Base-by-base conservation (phyloP, 2,797 vertebrate genomes). In the Rhadinocentrus ornatus region DNA sequence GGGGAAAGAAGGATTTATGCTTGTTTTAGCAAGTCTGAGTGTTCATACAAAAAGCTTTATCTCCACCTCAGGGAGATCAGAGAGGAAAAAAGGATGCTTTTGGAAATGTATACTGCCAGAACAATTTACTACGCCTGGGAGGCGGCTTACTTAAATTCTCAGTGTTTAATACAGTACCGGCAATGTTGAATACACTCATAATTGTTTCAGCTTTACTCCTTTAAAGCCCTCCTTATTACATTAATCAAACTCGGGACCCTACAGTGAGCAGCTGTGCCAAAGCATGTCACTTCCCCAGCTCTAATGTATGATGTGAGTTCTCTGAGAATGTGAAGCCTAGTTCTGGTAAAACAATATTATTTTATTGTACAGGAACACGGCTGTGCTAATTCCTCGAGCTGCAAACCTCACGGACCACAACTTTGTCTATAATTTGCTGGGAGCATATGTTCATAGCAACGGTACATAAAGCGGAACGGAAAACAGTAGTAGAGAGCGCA, bases 371-470 rank as follows among this genome's bases (percentile, higher is more conserved):
- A 93, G 90, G 86, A 93, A 92, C 90, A 93, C 24, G 82, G 88
- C 90, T 89, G 87, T 82, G 81, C 92, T 94, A 93, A 93, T 93
- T 93, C 90, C 85, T 93, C 86, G 73, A 86, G 92, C 92, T 91
- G 91, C 90, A 93, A 92, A 94, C 92, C 91, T 94, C 93, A 93
- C 41, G 70, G 84, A 93, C 93, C 93, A 91, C 93, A 94, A 84
- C 91, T 91, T 89, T 91, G 93, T 87, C 93, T 94, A 88, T 94
- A 94, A 94, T 95, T 94, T 92, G 87, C 89, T 84, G 80, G 82
- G 83, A 93, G 91, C 88, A 88, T 91, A 93, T 92, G 91, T 92
- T 94, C 93, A 93, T 93, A 93, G 93, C 93, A 94, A 94, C 91
- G 86, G 88, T 89, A 93, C 93, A 93, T 93, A 90, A 92, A 93